Evolutionary conservation across 2,888 invertebrate genomes (phyloP).

Genomic region (Cabera pusaria): DNA sequence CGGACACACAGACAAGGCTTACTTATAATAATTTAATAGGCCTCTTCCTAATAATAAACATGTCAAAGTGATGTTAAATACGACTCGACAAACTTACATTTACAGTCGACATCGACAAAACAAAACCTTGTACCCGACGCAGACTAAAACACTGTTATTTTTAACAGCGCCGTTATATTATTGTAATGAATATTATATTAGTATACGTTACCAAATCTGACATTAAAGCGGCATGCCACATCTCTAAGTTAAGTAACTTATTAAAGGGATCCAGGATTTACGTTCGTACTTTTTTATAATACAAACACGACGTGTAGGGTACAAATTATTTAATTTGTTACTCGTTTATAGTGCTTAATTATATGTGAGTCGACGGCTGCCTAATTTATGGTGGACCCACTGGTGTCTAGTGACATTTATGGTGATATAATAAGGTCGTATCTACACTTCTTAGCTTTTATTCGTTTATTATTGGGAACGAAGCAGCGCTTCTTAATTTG

Average conservation of each 20-base stretch:
- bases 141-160: neutral
- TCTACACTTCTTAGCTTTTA: slow-evolving; percentile 29
- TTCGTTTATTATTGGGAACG: slow-evolving; percentile 25
- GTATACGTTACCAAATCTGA: slow-evolving; percentile 73
- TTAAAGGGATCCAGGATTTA: slow-evolving; percentile 73
- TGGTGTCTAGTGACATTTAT: slow-evolving; percentile 53
- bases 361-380: slow-evolving; percentile 49
- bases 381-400: slow-evolving; percentile 61
- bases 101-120: slow-evolving; percentile 23
- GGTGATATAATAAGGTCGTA: slow-evolving; percentile 52
- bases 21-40: slow-evolving; percentile 79
- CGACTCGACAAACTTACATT: slow-evolving; percentile 48
- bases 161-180: neutral
- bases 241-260: slow-evolving; percentile 64
- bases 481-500: slow-evolving; percentile 16
- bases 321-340: slow-evolving; percentile 78
- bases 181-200: slow-evolving; percentile 61
- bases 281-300: slow-evolving; percentile 72
- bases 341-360: slow-evolving; percentile 71
- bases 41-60: slow-evolving; percentile 79
- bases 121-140: slow-evolving; percentile 36
- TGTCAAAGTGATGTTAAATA: slow-evolving; percentile 75
- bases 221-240: slow-evolving; percentile 66
- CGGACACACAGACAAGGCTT: slow-evolving; percentile 68
- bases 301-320: slow-evolving; percentile 67